Evolutionary conservation across 1,140 invertebrate genomes (phyloP).

Genomic region (Hetaerina americana): DNA sequence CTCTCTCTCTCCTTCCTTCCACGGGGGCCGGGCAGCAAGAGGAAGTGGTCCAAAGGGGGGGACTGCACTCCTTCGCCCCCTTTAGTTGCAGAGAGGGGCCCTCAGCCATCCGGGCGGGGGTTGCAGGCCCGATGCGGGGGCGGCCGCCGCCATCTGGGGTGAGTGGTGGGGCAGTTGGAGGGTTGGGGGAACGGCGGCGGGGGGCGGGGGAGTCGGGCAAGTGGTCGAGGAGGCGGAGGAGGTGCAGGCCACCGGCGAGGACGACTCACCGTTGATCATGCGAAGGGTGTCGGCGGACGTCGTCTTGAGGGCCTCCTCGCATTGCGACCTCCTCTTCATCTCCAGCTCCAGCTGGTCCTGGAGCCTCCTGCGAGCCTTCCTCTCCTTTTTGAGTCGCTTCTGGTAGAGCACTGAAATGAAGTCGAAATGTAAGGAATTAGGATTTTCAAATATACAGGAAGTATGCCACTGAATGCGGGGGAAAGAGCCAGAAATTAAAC

Average conservation of each 20-base stretch:
- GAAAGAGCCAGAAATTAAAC: too few relatives aligned
- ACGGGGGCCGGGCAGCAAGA: too few relatives aligned
- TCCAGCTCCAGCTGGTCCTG: constrained; percentile 73
- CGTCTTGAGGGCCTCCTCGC: constrained; percentile 65
- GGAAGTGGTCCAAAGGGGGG: not conserved
- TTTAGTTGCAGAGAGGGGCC: constrained; percentile 7
- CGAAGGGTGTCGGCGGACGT: constrained; percentile 64
- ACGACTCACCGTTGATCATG: constrained; percentile 56
- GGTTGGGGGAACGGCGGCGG: too few relatives aligned
- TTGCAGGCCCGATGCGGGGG: not conserved
- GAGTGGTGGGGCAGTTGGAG: constrained; percentile 19
- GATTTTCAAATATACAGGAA: too few relatives aligned
- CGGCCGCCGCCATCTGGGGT: not conserved
- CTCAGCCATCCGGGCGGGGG: not conserved
- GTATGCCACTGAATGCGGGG: too few relatives aligned
- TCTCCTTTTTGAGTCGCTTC: constrained; percentile 74
- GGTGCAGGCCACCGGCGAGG: not conserved
- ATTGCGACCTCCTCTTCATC: constrained; percentile 56
- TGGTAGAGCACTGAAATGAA: constrained; percentile 64
- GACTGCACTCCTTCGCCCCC: constrained; percentile 7
- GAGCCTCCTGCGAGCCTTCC: constrained; percentile 61
- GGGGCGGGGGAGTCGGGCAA: constrained; percentile 30
- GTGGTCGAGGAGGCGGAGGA: constrained; percentile 21
- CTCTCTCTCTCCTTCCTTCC: too few relatives aligned
- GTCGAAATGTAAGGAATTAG: too few relatives aligned